Evolutionary conservation across 2,888 invertebrate genomes (phyloP).

Genomic region (Tineola bisselliella): DNA sequence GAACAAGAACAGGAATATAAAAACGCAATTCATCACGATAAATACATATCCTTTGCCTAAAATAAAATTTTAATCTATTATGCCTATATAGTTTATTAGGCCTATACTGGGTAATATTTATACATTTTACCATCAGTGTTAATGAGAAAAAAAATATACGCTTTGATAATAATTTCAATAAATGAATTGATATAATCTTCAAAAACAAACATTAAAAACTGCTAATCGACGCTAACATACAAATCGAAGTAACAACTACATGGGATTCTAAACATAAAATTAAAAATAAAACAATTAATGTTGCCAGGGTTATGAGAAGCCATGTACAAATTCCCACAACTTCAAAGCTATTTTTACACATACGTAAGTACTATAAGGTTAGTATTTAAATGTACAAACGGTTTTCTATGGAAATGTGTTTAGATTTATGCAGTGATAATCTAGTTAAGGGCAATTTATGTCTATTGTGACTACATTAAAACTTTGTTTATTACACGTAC

Average conservation of each 20-base stretch:
- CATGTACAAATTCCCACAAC: background rate
- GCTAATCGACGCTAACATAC: background rate
- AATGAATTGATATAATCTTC: too few species aligned
- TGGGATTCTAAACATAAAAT: background rate
- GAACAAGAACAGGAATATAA: too few species aligned
- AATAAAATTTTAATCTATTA: too few species aligned
- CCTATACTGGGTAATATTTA: too few species aligned
- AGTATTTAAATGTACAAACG: background rate
- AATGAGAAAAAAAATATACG: too few species aligned
- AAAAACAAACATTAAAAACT: too few species aligned
- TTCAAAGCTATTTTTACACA: background rate
- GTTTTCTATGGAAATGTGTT: constrained; percentile 5
- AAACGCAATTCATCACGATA: too few species aligned
- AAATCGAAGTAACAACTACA: background rate
- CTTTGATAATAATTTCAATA: too few species aligned
- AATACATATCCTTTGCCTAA: too few species aligned
- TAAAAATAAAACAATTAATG: constrained; percentile 1
- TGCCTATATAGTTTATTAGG: too few species aligned
- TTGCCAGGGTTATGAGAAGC: background rate
- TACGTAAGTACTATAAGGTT: background rate
- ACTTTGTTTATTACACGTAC: background rate
- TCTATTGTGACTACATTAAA: background rate
- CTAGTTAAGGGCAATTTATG: constrained; percentile 5
- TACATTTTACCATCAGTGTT: too few species aligned
- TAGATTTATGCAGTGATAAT: constrained; percentile 4